Conservation (phyloP, 2,888 invertebrate species). For the Ennomos erosarius region DNA sequence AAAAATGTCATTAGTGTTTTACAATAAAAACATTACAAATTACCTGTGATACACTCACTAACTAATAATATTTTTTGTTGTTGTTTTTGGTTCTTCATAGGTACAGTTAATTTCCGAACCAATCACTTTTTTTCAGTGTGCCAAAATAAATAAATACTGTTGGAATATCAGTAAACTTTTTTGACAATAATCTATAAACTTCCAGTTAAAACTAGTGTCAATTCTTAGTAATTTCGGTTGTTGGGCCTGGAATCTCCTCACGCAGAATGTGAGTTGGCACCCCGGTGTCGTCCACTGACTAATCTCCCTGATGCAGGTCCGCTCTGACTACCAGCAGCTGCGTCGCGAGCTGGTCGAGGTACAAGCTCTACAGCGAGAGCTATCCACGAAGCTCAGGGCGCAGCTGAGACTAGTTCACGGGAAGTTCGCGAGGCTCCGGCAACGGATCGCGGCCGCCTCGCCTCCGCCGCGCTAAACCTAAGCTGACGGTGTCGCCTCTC, state of each 20-base stretch:
- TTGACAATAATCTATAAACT: too few relatives aligned
- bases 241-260: not conserved
- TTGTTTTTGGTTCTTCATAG: too few relatives aligned
- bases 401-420: constrained; percentile 90
- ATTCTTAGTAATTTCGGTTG: constrained; percentile 19
- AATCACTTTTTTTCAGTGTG: too few relatives aligned
- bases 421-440: constrained; percentile 89
- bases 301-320: constrained; percentile 72
- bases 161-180: too few relatives aligned
- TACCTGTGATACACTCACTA: too few relatives aligned
- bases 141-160: too few relatives aligned
- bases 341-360: constrained; percentile 92
- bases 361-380: constrained; percentile 91
- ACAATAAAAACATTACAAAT: too few relatives aligned
- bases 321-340: constrained; percentile 91
- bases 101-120: too few relatives aligned
- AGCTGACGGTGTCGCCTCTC: constrained; percentile 26
- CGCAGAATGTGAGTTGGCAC: constrained; percentile 6
- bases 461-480: constrained; percentile 57
- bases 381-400: constrained; percentile 89
- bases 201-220: constrained; percentile 3
- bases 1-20: too few relatives aligned
- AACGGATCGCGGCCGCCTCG: constrained; percentile 86
- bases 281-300: not conserved
- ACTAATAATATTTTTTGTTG: too few relatives aligned